Evolutionary conservation across 2,113 vertebrate species (phyloP), one percentile per base, ranked within the genome.

Genomic region (Carassius gibelio): DNA sequence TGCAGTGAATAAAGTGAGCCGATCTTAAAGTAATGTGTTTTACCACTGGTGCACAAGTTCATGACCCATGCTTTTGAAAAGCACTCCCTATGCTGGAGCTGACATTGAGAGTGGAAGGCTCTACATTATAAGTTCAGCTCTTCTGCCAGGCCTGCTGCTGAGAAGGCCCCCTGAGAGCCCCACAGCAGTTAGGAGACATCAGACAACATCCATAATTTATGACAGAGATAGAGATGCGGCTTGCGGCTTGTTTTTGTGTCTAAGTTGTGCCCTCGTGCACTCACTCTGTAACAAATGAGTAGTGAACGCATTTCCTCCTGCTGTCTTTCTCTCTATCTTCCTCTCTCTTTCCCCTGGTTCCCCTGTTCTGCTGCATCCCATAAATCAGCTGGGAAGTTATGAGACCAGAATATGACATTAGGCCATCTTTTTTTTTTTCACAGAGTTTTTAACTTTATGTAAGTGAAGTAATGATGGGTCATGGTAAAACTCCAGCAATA

Each of bases 131-230:
- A 77, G 78, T 84, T 75, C 19, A 26, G 57, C 76, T 85, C 38
- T 68, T 83, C 50, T 87, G 78, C 26, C 26, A 66, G 66, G 86
- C 23, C 62, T 71, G 59, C 66, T 80, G 19, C 36, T 83, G 36
- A 84, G 71, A 74, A 75, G 66, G n/a, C 68, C 86, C 75, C 75
- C 76, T 15, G 84, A 87, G 88, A 86, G 81, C 75, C 61, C 61
- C 42, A 61, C 30, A 77, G 83, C 84, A 84, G 88, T 87, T 87
- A 87, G 68, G 71, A 75, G 87, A 82, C 74, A 86, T 88, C 84
- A 86, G 84, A 82, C 80, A 81, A 71, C 81, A 88, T 89, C 72
- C 74, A 88, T 89, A 84, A 89, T 89, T 87, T 55, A 89, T 79
- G 72, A 74, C 64, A 30, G 76, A 82, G 81, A 88, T 82, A 59